Base-by-base conservation (phyloP, 2,888 invertebrate genomes). In the Bedellia somnulentella region DNA sequence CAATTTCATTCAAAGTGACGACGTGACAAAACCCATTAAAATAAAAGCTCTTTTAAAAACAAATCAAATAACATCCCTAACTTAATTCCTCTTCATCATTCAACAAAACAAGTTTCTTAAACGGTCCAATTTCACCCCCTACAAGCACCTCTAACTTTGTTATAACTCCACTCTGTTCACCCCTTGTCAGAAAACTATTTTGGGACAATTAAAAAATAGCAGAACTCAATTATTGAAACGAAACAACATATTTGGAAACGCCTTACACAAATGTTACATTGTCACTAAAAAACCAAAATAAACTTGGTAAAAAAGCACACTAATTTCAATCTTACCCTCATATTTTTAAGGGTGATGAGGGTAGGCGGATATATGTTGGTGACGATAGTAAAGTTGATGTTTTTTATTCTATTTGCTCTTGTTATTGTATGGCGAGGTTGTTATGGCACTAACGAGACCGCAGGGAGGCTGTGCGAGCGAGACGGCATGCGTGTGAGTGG, bases 191-290 rank as follows among this genome's bases (percentile, higher is more conserved):
- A 34, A 34, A 32, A 27, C 44, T 52, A 60, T 57, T 59, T 54
- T 52, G 43, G 37, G 12, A 50, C 66, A 70, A 70, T 71, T 68
- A 70, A 66, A 66, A 27, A 32, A 27, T 21, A 57, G 46, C 62
- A 63, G 22, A 64, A 67, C 57, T 61, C 57, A 59, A 62, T 66
- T 64, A 51, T 51, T 57, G 52, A 47, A 52, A 54, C 47, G 45
- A 44, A 45, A 47, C 52, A 61, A 59, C 67, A 67, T 68, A 66
- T 64, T 68, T 63, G 54, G 61, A 51, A 57, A 54, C 73, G 73
- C 73, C 71, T 68, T 57, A 58, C 54, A 64, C 73, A 71, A 73
- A 71, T 73, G 73, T 61, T 57, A 56, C 54, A 52, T 53, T 51
- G 45, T 48, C 40, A 35, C 27, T 4, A 3, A 10, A 40, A 43